Conservation (phyloP, 2,113 vertebrate species). For the Alosa alosa region DNA sequence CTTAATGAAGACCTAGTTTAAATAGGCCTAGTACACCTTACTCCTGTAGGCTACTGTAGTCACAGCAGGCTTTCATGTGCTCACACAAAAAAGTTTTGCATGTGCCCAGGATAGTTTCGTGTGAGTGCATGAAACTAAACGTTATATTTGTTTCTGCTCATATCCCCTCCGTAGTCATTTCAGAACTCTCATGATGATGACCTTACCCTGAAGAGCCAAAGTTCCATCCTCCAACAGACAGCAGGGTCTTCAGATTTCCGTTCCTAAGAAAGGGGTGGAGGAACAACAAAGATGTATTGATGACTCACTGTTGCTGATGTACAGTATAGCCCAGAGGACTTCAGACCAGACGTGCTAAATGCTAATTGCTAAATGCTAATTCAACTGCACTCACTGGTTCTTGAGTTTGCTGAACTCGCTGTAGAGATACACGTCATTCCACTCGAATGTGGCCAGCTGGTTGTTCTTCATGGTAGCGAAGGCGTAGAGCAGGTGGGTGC, state of each 20-base stretch:
- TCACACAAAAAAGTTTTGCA: no score
- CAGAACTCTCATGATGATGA: not conserved
- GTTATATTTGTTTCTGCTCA: no score
- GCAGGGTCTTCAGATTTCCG: slow-evolving; percentile 67
- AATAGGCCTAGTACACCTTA: no score
- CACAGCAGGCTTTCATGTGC: no score
- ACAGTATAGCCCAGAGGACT: not conserved
- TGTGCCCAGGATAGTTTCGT: no score
- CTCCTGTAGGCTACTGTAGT: no score
- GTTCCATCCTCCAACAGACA: slow-evolving; percentile 71
- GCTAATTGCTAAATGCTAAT: not conserved
- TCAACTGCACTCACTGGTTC: slow-evolving; percentile 53
- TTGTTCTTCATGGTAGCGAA: slow-evolving; percentile 67
- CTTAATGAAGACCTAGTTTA: no score
- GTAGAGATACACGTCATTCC: slow-evolving; percentile 68
- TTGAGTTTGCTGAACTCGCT: slow-evolving; percentile 67
- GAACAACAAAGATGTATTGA: not conserved
- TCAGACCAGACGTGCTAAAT: not conserved
- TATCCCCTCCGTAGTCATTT: not conserved
- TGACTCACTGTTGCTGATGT: not conserved
- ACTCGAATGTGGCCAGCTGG: slow-evolving; percentile 61
- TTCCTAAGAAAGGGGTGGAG: slow-evolving; percentile 56
- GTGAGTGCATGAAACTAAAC: no score
- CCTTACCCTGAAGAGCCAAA: slow-evolving; percentile 70
- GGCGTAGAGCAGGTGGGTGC: slow-evolving; percentile 65